A percentile compares a stretch with the other conserved stretches of the same genome.
These are phyloP conservation scores for Callaeas wilsoni DNA, from an alignment of 2,113 vertebrate genomes.

Conservation along the genomic window DNA sequence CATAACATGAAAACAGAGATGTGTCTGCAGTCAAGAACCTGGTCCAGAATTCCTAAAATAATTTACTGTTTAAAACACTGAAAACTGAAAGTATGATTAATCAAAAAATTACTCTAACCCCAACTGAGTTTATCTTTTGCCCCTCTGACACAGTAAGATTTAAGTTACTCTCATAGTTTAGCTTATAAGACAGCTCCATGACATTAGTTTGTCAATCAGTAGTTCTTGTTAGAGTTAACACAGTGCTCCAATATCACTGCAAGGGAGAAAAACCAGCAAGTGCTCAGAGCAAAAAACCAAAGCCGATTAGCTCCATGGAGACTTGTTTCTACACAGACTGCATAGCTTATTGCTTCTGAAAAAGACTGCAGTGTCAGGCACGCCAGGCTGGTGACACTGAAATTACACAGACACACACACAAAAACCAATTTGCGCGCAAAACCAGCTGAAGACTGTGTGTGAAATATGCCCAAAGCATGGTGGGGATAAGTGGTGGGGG, in stretches of 20 bases:
- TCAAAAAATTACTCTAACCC: not conserved
- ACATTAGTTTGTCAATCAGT: slow-evolving; percentile 25
- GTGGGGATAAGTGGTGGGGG: too few species aligned
- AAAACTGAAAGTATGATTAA: not conserved
- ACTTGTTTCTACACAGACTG: slow-evolving; percentile 46
- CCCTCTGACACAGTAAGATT: not conserved
- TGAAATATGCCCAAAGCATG: not conserved
- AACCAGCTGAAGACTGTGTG: not conserved
- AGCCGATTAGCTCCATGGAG: slow-evolving; percentile 58
- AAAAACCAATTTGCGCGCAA: not conserved
- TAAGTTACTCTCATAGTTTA: not conserved
- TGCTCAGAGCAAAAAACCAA: slow-evolving; percentile 11
- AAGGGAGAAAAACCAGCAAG: not conserved
- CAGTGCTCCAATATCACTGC: not conserved
- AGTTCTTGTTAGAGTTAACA: slow-evolving; percentile 7
- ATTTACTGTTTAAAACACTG: not conserved
- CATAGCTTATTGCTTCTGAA: slow-evolving; percentile 28
- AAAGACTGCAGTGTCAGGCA: slow-evolving; percentile 10
- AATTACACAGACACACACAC: not conserved
- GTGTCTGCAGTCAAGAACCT: not conserved
- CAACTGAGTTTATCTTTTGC: not conserved
- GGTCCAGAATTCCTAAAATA: not conserved
- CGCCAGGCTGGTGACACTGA: not conserved
- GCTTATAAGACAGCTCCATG: not conserved
- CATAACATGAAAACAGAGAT: not conserved